A percentile compares a stretch with the other conserved stretches of the same genome.
These are phyloP conservation scores for Heliconius melpomene DNA, from an alignment of 1,140 invertebrate genomes.

Conservation along the genomic window DNA sequence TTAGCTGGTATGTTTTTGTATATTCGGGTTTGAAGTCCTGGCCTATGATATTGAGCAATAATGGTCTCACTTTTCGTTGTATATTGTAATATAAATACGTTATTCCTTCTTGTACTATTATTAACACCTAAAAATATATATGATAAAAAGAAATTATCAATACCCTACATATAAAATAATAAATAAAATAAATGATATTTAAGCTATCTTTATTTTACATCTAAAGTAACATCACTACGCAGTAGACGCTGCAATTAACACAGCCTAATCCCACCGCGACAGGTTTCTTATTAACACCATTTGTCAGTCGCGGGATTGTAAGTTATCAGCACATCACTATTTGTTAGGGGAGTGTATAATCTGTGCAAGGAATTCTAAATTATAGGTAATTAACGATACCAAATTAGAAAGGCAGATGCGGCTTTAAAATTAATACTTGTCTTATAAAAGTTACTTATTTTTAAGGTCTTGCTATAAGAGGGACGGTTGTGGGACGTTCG, in stretches of 20 bases:
- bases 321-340: conserved; percentile 64
- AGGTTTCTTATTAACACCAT: conserved; percentile 80
- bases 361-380: conserved; percentile 44
- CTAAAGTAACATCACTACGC: conserved; percentile 49
- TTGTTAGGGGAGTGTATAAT: conserved; percentile 50
- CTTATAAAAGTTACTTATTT: not conserved
- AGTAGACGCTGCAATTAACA: conserved; percentile 72
- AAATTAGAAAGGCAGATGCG: not conserved
- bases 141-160: not conserved
- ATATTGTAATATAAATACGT: too few species aligned
- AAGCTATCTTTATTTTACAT: too few species aligned
- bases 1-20: too few species aligned
- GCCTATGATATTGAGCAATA: too few species aligned
- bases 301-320: conserved; percentile 65
- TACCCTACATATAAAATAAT: too few species aligned
- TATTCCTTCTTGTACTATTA: too few species aligned
- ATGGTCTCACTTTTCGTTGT: too few species aligned
- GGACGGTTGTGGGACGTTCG: too few species aligned
- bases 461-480: too few species aligned
- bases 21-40: too few species aligned
- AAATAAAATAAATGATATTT: too few species aligned
- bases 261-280: conserved; percentile 70
- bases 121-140: too few species aligned
- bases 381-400: conserved; percentile 31
- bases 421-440: not conserved